These are phyloP conservation scores for Albula goreensis DNA, from an alignment of 2,113 vertebrate genomes.

Conservation along the genomic window DNA sequence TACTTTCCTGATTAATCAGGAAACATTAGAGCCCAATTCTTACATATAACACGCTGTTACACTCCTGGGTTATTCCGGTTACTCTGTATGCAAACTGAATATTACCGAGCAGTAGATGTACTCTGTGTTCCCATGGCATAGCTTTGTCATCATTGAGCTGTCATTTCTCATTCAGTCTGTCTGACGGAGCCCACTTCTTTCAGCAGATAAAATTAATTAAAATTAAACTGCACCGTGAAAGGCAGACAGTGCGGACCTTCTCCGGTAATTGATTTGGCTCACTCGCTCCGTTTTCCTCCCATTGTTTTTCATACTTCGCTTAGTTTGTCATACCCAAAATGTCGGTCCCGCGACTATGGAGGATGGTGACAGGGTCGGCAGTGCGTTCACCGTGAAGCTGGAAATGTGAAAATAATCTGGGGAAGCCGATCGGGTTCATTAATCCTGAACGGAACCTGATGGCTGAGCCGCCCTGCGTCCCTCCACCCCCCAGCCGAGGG, in stretches of 20 bases:
- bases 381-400: constrained; percentile 16
- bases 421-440: constrained; percentile 28
- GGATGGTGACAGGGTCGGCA: neutral
- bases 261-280: constrained; percentile 6
- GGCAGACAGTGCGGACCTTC: neutral
- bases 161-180: neutral
- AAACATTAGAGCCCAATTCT: too few species aligned
- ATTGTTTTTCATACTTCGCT: neutral
- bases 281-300: neutral
- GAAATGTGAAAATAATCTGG: constrained; percentile 16
- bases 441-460: constrained; percentile 16
- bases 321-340: constrained; percentile 12
- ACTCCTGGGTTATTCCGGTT: too few species aligned
- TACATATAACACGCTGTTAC: too few species aligned
- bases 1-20: too few species aligned
- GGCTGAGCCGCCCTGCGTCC: neutral
- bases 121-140: too few species aligned
- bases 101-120: too few species aligned
- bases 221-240: neutral
- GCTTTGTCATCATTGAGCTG: neutral
- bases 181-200: neutral
- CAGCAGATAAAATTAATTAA: neutral
- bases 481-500: neutral
- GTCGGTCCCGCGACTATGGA: constrained; percentile 8
- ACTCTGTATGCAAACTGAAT: neutral